Evolutionary conservation across 2,797 vertebrate species (phyloP).

Genomic region (Muscicapa striata): DNA sequence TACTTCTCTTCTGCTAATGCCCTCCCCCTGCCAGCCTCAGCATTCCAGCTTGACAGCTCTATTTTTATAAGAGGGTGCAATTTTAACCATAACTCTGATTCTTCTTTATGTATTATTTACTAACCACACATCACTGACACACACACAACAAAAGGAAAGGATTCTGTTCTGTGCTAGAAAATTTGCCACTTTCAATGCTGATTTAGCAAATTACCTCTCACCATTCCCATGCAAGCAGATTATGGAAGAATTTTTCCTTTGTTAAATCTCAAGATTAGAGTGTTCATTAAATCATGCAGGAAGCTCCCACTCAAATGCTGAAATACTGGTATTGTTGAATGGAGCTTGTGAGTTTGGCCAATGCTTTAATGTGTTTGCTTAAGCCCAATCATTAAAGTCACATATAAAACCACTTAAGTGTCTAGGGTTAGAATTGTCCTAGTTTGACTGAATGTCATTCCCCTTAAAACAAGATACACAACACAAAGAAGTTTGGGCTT

Average conservation of each 20-base stretch:
- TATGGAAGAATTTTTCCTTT: background rate
- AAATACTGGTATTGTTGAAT: background rate
- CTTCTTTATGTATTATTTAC: constrained; percentile 37
- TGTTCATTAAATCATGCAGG: background rate
- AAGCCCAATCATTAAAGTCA: background rate
- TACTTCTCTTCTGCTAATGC: background rate
- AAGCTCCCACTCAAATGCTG: constrained; percentile 5
- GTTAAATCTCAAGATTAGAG: background rate
- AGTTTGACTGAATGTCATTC: background rate
- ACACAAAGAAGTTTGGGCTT: background rate
- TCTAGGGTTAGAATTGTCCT: background rate
- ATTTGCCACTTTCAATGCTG: background rate
- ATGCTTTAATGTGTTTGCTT: background rate
- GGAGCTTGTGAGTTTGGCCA: background rate
- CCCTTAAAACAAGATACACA: background rate
- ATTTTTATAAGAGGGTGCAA: constrained; percentile 15
- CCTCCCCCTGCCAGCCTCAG: background rate
- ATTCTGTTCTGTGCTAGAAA: background rate
- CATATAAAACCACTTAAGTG: background rate
- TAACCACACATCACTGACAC: background rate
- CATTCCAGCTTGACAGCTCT: background rate
- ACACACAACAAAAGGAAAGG: background rate
- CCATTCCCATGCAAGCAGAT: background rate
- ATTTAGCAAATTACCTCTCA: background rate
- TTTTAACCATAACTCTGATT: constrained; percentile 9